These are phyloP conservation scores for Pinctada fucata DNA, from an alignment of 2,888 invertebrate species.

Conservation along the genomic window DNA sequence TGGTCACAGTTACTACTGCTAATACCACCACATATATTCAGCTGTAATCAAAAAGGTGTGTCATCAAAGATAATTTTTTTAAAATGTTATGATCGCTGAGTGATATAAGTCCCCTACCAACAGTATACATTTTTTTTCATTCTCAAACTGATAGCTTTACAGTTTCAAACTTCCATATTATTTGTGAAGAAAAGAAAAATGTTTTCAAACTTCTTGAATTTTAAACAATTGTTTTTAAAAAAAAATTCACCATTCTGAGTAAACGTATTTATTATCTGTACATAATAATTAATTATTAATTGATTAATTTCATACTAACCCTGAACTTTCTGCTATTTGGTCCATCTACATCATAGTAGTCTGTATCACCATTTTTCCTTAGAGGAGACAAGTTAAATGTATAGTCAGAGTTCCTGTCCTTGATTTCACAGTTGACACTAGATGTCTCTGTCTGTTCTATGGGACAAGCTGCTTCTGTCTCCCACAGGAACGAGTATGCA, in stretches of 20 bases:
- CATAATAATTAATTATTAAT: too few species aligned
- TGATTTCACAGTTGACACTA: conserved; percentile 52
- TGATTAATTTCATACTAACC: conserved; percentile 42
- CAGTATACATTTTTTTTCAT: too few species aligned
- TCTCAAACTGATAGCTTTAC: too few species aligned
- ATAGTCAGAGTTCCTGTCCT: conserved; percentile 64
- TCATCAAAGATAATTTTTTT: too few species aligned
- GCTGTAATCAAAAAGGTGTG: conserved; percentile 43
- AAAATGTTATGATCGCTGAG: too few species aligned
- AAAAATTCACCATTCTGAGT: too few species aligned
- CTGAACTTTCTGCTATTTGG: conserved; percentile 44
- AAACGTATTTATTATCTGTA: too few species aligned
- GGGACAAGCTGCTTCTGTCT: conserved; percentile 71
- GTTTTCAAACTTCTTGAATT: too few species aligned
- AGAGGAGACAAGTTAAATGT: conserved; percentile 65
- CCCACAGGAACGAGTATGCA: conserved; percentile 69
- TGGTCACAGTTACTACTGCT: conserved; percentile 43
- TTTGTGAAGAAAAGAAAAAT: too few species aligned
- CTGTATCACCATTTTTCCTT: conserved; percentile 44
- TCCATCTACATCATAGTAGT: conserved; percentile 46
- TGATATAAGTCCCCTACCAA: too few species aligned
- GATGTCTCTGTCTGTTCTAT: conserved; percentile 43
- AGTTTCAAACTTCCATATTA: too few species aligned
- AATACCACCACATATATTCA: conserved; percentile 64
- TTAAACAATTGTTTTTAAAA: too few species aligned